Evolutionary conservation across 2,888 invertebrate species (phyloP), one percentile per base, ranked within the genome.

Genomic region (Blomia tropicalis): DNA sequence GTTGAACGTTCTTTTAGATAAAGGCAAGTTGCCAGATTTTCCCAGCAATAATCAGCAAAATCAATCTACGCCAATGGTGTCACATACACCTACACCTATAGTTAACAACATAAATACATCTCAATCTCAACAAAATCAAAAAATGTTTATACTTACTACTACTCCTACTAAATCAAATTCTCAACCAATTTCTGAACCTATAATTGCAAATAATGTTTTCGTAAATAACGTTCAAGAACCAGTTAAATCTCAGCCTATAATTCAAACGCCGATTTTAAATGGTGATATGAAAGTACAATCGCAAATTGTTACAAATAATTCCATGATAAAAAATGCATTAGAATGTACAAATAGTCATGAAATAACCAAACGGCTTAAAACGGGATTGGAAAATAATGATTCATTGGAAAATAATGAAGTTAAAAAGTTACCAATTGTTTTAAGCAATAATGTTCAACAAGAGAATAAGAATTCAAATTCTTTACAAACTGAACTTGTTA

Each of bases 1-100:
- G 56, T 64, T 69, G 59, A 69, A 69, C 60, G 69, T 68, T 32
- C 63, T 69, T 25, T 58, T 69, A 47, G 69, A 69, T 60, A 67
- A 67, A 63, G 68, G 67, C 23, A 69, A 68, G 64, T 47, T 68
- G 19, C 60, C 63, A 7, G 64, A 66, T 22, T 65, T 63, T 41
- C 59, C 65, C n/a, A 47, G 17, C 63, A 32, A 22, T 54, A 27
- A 29, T 22, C n/a, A n/a, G n/a, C 58, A 27, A 19, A 36, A 36
- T 17, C 7, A 54, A 59, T 27, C 27, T n/a, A 11, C 27, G 23
- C 25, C 60, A 4, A 22, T 17, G 23, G 17, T 29, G 17, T 53
- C 54, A 23, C 19, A 25, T 54, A 27, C 53, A 17, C 47, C 47
- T 32, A n/a, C 31, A 14, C 11, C 51, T 11, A 63, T 19, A 19